Conservation (phyloP, 2,113 vertebrate species). For the Regulus satrapa region DNA sequence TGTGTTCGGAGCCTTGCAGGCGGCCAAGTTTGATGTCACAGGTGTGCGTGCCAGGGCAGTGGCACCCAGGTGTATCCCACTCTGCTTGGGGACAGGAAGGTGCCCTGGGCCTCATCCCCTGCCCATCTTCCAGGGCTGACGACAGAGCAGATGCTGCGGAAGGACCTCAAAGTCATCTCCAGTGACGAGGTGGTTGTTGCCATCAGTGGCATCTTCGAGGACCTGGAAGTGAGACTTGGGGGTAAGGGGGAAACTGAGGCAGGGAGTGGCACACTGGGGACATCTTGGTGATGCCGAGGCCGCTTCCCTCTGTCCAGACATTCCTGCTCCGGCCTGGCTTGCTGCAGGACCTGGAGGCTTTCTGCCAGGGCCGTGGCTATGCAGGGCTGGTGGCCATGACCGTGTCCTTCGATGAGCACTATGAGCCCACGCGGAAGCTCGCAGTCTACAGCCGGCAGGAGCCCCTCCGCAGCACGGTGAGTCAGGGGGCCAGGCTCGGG, state of each 20-base stretch:
- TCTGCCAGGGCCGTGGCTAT: slow-evolving; percentile 76
- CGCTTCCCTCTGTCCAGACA: slow-evolving; percentile 43
- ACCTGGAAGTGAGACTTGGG: slow-evolving; percentile 74
- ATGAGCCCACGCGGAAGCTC: slow-evolving; percentile 82
- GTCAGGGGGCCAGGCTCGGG: fast-evolving
- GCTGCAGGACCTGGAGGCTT: slow-evolving; percentile 76
- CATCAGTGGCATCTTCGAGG: slow-evolving; percentile 83
- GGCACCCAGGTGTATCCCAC: fast-evolving
- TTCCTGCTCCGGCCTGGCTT: slow-evolving; percentile 76
- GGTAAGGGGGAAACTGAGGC: not conserved
- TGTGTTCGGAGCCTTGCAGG: slow-evolving; percentile 80
- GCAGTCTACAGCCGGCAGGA: slow-evolving; percentile 77
- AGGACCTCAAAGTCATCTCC: slow-evolving; percentile 86
- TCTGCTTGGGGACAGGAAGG: not conserved
- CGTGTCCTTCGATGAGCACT: slow-evolving; percentile 74
- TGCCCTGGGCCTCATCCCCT: not conserved
- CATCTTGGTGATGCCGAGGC: fast-evolving
- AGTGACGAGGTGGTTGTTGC: slow-evolving; percentile 61
- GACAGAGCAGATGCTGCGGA: slow-evolving; percentile 89
- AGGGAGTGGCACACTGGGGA: fast-evolving
- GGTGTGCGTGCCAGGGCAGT: slow-evolving; percentile 44
- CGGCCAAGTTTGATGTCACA: slow-evolving; percentile 87
- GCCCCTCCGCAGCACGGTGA: slow-evolving; percentile 73
- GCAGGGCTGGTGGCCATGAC: slow-evolving; percentile 82
- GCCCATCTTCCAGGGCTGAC: slow-evolving; percentile 74